phyloP scores from a whole-genome alignment of 2,113 vertebrate species.

The Lagenorhynchus albirostris region DNA sequence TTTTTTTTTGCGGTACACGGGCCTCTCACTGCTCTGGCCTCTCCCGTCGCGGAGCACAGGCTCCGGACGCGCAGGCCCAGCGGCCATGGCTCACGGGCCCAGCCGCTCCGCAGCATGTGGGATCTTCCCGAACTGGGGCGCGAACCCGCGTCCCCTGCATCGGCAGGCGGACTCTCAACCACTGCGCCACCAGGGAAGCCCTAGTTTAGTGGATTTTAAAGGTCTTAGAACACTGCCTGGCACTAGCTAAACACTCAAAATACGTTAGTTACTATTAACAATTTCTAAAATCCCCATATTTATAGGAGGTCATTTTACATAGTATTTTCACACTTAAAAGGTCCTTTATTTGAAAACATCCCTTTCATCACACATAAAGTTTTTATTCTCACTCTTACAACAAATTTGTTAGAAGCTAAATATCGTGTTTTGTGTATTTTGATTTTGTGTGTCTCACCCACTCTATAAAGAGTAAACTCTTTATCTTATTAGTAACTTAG shows the following conservation, averaged over 20 bases:
- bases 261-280: not conserved
- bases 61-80: too few relatives aligned
- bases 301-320: not conserved
- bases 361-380: not conserved
- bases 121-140: too few relatives aligned
- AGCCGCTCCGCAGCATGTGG: too few relatives aligned
- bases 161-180: too few relatives aligned
- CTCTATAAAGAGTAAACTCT: not conserved
- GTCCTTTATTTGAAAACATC: not conserved
- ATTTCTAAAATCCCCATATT: not conserved
- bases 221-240: not conserved
- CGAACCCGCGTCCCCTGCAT: too few relatives aligned
- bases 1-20: too few relatives aligned
- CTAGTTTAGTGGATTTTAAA: not conserved
- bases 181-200: too few relatives aligned
- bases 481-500: not conserved
- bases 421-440: not conserved
- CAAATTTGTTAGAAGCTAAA: not conserved
- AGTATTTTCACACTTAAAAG: not conserved
- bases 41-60: too few relatives aligned
- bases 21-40: too few relatives aligned
- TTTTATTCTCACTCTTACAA: slow-evolving; percentile 4
- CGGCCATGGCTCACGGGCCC: too few relatives aligned
- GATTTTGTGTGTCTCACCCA: not conserved
- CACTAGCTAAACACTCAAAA: not conserved